Conservation (phyloP, 2,888 invertebrate species). For the Hemaris fuciformis region DNA sequence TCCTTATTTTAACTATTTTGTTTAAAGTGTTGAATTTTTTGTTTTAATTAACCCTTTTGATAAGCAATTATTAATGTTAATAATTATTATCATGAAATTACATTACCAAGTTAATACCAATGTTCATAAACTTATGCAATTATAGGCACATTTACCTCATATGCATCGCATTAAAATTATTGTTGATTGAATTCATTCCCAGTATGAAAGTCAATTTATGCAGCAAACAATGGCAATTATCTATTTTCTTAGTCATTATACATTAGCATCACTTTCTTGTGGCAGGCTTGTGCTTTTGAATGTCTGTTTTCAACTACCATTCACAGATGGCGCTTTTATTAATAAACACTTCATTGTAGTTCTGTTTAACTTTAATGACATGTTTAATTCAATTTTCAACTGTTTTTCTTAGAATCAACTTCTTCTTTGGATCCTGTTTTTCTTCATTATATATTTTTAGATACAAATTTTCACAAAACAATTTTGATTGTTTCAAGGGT, state of each 20-base stretch:
- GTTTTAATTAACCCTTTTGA: neutral
- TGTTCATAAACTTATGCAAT: neutral
- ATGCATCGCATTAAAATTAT: neutral
- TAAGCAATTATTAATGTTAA: neutral
- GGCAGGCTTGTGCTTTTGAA: neutral
- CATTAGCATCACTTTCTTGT: constrained; percentile 12
- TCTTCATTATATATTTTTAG: neutral
- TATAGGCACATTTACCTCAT: neutral
- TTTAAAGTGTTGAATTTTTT: too few relatives aligned
- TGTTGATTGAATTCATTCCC: constrained; percentile 17
- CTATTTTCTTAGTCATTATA: constrained; percentile 29
- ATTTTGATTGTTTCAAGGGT: neutral
- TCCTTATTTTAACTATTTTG: too few relatives aligned
- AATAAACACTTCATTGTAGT: neutral
- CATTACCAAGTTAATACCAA: neutral
- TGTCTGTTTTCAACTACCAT: neutral
- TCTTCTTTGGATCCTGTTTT: too few relatives aligned
- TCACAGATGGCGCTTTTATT: neutral
- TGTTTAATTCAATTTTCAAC: too few relatives aligned
- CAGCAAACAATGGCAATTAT: constrained; percentile 22
- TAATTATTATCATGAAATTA: neutral
- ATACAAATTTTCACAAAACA: neutral
- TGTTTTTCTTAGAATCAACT: neutral
- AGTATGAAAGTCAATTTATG: constrained; percentile 23
- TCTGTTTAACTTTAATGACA: neutral